Evolutionary conservation across 1,140 invertebrate genomes (phyloP).

Genomic region (Lordiphosa stackelbergi): DNA sequence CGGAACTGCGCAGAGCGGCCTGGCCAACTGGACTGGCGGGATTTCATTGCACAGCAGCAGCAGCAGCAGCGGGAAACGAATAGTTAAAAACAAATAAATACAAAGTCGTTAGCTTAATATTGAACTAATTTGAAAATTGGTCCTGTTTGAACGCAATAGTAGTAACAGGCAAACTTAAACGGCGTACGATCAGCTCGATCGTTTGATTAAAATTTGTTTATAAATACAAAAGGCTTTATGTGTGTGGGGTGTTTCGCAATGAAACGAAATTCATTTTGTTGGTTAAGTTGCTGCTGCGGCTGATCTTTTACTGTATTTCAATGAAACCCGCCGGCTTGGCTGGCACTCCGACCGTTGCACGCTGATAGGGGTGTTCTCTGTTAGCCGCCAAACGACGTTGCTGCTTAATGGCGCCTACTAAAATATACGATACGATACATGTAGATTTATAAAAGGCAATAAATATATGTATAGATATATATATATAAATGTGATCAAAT

Average conservation of each 20-base stretch:
- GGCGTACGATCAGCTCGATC: too few species aligned
- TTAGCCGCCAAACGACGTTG: conserved; percentile 84
- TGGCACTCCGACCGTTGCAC: conserved; percentile 88
- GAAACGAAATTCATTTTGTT: conserved; percentile 21
- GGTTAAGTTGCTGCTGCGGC: conserved; percentile 2
- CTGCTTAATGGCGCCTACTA: conserved; percentile 81
- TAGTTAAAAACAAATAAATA: conserved; percentile 7
- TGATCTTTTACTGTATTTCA: conserved; percentile 67
- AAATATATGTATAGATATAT: conserved; percentile 21
- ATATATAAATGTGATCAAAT: conserved; percentile 10
- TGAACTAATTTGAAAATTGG: conserved; percentile 36
- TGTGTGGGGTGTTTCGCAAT: conserved; percentile 11
- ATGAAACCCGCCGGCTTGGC: conserved; percentile 79
- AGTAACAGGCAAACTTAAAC: neutral
- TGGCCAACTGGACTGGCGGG: conserved; percentile 59
- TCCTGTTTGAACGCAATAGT: conserved; percentile 11
- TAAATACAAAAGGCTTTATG: conserved; percentile 17
- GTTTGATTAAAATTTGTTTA: neutral
- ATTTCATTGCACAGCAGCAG: conserved; percentile 43
- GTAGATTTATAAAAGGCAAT: conserved; percentile 50
- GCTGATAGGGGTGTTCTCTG: conserved; percentile 95
- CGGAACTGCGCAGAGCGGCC: conserved; percentile 58
- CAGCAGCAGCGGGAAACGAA: neutral
- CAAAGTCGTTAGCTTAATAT: conserved; percentile 29
- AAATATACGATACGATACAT: conserved; percentile 76